Evolutionary conservation across 2,888 invertebrate species (phyloP).

Genomic region (Standfussiana lucernea): DNA sequence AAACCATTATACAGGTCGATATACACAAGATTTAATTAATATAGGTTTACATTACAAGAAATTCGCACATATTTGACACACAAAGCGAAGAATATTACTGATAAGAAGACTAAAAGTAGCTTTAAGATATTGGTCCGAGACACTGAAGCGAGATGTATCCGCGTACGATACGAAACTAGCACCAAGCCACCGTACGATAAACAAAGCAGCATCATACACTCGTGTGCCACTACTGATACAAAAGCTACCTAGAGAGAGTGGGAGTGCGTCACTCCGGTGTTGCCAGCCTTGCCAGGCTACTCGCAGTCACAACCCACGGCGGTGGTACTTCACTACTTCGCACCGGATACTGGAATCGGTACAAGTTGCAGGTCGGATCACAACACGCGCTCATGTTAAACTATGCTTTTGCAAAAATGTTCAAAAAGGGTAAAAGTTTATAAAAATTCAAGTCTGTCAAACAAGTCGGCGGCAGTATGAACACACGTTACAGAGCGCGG

Average conservation of each 20-base stretch:
- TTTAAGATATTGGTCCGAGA: slow-evolving; percentile 90
- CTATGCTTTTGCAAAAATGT: slow-evolving; percentile 82
- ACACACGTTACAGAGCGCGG: slow-evolving; percentile 75
- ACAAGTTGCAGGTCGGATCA: slow-evolving; percentile 46
- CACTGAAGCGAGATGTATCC: slow-evolving; percentile 88
- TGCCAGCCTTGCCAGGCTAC: slow-evolving; percentile 29
- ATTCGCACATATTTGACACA: slow-evolving; percentile 91
- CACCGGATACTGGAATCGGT: slow-evolving; percentile 56
- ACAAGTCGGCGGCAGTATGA: slow-evolving; percentile 76
- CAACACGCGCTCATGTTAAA: slow-evolving; percentile 78
- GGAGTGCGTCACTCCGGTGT: slow-evolving; percentile 39
- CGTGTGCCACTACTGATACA: slow-evolving; percentile 73
- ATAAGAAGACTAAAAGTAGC: slow-evolving; percentile 86
- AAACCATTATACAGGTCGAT: slow-evolving; percentile 90
- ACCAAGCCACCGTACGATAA: slow-evolving; percentile 89
- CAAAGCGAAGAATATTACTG: slow-evolving; percentile 89
- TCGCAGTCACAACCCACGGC: slow-evolving; percentile 72
- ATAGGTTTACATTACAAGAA: slow-evolving; percentile 88
- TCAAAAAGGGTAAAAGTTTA: slow-evolving; percentile 86
- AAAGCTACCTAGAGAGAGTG: slow-evolving; percentile 79
- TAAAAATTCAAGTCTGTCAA: slow-evolving; percentile 85
- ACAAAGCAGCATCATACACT: slow-evolving; percentile 78
- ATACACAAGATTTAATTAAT: slow-evolving; percentile 88
- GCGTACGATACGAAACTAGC: slow-evolving; percentile 86
- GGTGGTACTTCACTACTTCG: slow-evolving; percentile 54